Evolutionary conservation across 2,113 vertebrate species (phyloP), one percentile per base, ranked within the genome.

Genomic region (Sebastes schlegelii): DNA sequence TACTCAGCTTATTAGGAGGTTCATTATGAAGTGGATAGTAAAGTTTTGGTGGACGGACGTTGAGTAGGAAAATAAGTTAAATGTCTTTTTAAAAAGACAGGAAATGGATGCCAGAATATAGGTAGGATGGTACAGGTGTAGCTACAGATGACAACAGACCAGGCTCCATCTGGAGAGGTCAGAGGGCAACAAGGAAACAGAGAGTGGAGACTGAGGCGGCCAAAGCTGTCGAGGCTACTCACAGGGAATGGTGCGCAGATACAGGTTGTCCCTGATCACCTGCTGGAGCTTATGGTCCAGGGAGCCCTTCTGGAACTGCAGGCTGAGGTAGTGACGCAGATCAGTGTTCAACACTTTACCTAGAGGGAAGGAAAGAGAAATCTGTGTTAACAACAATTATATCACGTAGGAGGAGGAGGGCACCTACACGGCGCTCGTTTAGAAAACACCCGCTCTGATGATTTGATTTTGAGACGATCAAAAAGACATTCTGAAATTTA

Each of bases 251-350:
- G 98, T 99, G 92, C 98, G 97, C 91, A 99, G 92, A 93, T 99
- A 99, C 85, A 99, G 96, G 94, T 99, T 99, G 94, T 99, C 98
- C 94, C 98, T 96, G 95, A 99, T 99, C 91, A 99, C 97, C 95
- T 99, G 98, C 95, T 99, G 98, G 17, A 99, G 97, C 91, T 99
- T 99, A 85, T 99, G 98, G 94, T 99, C 98, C 94, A 98, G 89
- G 0, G 98, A 99, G 87, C 98, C 98, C 89, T 99, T 99, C 95
- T 99, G 98, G 94, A 99, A 99, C 94, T 99, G 98, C 87, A 99
- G 96, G 90, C 98, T 99, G 95, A 99, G 94, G 94, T 99, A 99
- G 93, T 99, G 98, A 57, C 97, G 97, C 92, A 99, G 92, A 92
- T 99, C 98, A 76, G 97, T 97, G 92, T 99, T 99, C 94, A 99